Base-by-base conservation (phyloP, 2,797 vertebrate genomes). In the Delichon dasypus region DNA sequence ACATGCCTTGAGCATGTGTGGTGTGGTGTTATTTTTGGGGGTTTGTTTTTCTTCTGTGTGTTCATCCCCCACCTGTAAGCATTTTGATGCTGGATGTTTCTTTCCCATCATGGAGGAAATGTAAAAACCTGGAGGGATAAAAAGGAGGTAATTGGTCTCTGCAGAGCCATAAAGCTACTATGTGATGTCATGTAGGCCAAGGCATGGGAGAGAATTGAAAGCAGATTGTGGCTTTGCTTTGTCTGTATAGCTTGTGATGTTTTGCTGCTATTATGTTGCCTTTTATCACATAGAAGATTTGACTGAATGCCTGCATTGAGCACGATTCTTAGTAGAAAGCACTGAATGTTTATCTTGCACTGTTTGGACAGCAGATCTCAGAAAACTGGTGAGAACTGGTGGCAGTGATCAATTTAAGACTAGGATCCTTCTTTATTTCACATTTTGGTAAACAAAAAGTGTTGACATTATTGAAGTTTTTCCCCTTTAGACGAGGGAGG, bases 11-110 rank as follows among this genome's bases (percentile, higher is more conserved):
- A 65, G 10, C 9, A 2, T 44, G 11, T 45, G 26, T 27, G 20
- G 5, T 48, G 6, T 62, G 29, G 12, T 11, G 2, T 4, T 47
- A 36, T 51, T 66, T 42, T 21, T 3, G 1, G 6, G 2, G 7
- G 7, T 5, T 36, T 16, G 65, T 26, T 71, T 82, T 89, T 71
- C 15, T 77, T 84, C 8, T 48, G 3, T 57, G 34, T 50, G 13
- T 68, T 83, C 75, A 78, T 38, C 4, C 5, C 5, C 5, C 5
- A 14, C 4, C 3, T 0, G 0, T 2, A 6, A 38, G 27, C 40
- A 48, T 83, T 89, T 91, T 83, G 20, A 58, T 88, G 29, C 32
- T 60, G 40, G 44, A 10, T 64, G 14, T 88, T 91, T 67, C 14
- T 85, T 71, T 14, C 45, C 9, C 11, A 19, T 58, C 60, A 2